These are phyloP conservation scores for Coboldia fuscipes DNA, from an alignment of 1,140 invertebrate species.

Conservation along the genomic window DNA sequence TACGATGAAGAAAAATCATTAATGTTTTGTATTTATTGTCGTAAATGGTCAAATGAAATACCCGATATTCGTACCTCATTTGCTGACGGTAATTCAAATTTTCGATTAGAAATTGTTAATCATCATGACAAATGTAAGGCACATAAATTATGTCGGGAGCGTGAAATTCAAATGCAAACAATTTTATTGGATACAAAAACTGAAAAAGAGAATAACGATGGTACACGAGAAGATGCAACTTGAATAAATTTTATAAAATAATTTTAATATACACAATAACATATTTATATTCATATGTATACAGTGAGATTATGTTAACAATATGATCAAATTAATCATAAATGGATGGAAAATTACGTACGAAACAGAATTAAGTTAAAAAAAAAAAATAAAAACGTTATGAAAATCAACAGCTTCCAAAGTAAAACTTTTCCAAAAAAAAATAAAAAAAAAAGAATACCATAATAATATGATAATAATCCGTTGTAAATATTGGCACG, in stretches of 20 bases:
- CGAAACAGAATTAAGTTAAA: not conserved
- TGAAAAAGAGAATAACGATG: slow-evolving; percentile 1
- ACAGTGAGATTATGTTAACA: not conserved
- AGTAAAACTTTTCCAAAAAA: not conserved
- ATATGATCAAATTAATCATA: not conserved
- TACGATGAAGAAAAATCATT: slow-evolving; percentile 39
- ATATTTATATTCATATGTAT: not conserved
- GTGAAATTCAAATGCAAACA: slow-evolving; percentile 25
- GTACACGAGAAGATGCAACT: not conserved
- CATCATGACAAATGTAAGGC: slow-evolving; percentile 56
- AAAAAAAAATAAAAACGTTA: not conserved
- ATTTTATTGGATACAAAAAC: slow-evolving; percentile 8
- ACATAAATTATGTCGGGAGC: slow-evolving; percentile 35
- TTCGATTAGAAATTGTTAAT: slow-evolving; percentile 50
- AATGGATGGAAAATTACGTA: too few species aligned
- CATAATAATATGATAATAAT: too few species aligned
- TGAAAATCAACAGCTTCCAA: slow-evolving; percentile 9
- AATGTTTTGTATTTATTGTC: slow-evolving; percentile 49
- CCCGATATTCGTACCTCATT: slow-evolving; percentile 49
- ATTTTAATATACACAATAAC: not conserved
- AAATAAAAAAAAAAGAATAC: slow-evolving; percentile 5
- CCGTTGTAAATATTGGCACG: too few species aligned
- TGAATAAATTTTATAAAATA: not conserved
- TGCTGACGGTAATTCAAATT: slow-evolving; percentile 49
- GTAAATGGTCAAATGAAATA: slow-evolving; percentile 43